Evolutionary conservation across 1,140 invertebrate species (phyloP).

Genomic region (Listronotus oregonensis): DNA sequence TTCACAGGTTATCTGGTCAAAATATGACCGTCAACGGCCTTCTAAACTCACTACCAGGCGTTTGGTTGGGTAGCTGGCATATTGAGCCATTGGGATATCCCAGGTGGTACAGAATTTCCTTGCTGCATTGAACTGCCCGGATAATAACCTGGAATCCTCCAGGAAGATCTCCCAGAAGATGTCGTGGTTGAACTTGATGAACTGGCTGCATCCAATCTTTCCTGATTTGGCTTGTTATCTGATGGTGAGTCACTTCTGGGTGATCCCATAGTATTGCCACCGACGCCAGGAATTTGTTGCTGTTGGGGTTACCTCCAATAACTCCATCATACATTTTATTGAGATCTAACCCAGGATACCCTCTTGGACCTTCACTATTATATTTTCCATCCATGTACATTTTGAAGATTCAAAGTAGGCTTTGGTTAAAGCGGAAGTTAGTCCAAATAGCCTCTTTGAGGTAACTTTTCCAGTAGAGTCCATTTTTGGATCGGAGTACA

Average conservation of each 20-base stretch:
- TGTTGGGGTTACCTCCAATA: conserved; percentile 48
- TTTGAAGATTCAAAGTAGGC: conserved; percentile 77
- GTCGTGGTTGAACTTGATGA: conserved; percentile 62
- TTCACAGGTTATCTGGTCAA: conserved; percentile 72
- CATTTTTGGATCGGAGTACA: conserved; percentile 71
- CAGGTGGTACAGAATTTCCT: conserved; percentile 57
- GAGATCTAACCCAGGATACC: conserved; percentile 64
- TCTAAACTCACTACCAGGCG: conserved; percentile 69
- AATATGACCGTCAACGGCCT: conserved; percentile 84
- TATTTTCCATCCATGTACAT: conserved; percentile 78
- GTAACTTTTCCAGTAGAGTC: conserved; percentile 69
- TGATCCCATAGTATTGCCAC: conserved; percentile 55
- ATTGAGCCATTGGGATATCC: conserved; percentile 68
- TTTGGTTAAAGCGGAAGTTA: conserved; percentile 73
- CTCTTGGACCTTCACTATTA: conserved; percentile 49
- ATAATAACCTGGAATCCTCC: conserved; percentile 66
- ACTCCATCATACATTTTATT: conserved; percentile 67
- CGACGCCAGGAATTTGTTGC: conserved; percentile 31
- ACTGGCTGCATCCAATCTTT: conserved; percentile 62
- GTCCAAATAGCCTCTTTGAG: conserved; percentile 66
- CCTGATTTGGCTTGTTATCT: conserved; percentile 60
- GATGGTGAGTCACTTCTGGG: conserved; percentile 66
- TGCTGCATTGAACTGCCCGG: conserved; percentile 60
- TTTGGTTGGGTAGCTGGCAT: conserved; percentile 60
- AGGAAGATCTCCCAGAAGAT: conserved; percentile 67